These are phyloP conservation scores for Menidia menidia DNA, from an alignment of 2,797 vertebrate genomes.

Conservation along the genomic window DNA sequence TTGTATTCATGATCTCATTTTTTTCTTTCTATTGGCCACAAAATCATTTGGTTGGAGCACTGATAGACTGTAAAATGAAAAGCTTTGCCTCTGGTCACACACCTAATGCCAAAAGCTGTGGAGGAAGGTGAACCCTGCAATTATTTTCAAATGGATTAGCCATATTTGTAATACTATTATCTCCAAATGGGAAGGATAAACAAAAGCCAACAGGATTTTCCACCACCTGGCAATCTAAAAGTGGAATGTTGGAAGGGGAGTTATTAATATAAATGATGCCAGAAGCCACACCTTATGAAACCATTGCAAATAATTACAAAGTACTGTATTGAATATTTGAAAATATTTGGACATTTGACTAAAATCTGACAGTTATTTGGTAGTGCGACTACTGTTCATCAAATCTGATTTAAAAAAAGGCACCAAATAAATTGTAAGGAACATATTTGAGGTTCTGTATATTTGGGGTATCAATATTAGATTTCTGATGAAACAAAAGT, in stretches of 20 bases:
- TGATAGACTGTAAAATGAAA: neutral
- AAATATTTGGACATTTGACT: neutral
- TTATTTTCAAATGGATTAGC: constrained; percentile 16
- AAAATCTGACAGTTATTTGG: neutral
- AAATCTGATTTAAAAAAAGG: neutral
- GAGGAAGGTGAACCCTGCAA: neutral
- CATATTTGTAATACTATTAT: constrained; percentile 16
- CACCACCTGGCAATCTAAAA: constrained; percentile 1
- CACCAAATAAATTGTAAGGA: neutral
- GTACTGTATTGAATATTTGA: neutral
- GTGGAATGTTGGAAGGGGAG: neutral
- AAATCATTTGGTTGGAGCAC: neutral
- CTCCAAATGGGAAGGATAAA: neutral
- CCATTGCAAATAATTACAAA: neutral
- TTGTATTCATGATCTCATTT: neutral
- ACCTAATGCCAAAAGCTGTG: constrained; percentile 5
- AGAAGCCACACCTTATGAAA: constrained; percentile 1
- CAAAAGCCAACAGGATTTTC: constrained; percentile 9
- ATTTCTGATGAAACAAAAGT: neutral
- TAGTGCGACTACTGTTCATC: neutral
- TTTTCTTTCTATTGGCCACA: neutral
- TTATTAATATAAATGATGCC: constrained; percentile 14
- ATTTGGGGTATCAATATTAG: constrained; percentile 15
- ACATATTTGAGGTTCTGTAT: neutral
- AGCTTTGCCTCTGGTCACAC: constrained; percentile 1